Evolutionary conservation across 2,888 invertebrate genomes (phyloP).

Genomic region (Monopis laevigella): DNA sequence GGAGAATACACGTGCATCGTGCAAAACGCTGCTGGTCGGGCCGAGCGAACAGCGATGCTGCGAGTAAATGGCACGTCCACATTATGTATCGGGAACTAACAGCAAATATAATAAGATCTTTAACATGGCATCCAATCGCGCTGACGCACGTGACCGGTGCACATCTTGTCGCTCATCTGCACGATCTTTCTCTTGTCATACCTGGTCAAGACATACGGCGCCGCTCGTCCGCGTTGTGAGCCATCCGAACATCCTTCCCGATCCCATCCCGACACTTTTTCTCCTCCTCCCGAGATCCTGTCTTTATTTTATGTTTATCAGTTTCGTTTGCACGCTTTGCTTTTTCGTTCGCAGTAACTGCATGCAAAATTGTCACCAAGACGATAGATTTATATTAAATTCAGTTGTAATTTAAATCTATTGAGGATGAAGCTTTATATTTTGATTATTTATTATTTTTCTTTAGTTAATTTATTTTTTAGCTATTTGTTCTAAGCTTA

Average conservation of each 20-base stretch:
- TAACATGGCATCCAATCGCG: no score
- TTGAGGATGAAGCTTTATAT: no score
- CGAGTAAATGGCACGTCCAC: conserved; percentile 72
- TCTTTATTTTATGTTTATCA: conserved; percentile 46
- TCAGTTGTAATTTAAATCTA: no score
- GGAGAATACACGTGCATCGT: conserved; percentile 74
- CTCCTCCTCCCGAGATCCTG: conserved; percentile 37
- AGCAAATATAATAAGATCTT: no score
- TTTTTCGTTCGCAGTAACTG: conserved; percentile 23
- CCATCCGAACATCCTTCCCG: background rate
- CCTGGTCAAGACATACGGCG: no score
- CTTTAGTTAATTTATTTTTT: no score
- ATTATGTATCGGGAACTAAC: no score
- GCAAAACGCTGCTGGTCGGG: conserved; percentile 71
- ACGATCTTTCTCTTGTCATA: background rate
- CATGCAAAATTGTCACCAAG: no score
- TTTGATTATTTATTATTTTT: no score
- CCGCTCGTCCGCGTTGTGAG: no score
- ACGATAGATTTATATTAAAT: no score
- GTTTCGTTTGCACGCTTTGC: conserved; percentile 41
- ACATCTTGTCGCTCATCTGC: conserved; percentile 16
- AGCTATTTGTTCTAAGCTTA: no score
- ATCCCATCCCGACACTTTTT: conserved; percentile 18
- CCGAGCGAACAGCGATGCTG: conserved; percentile 68
- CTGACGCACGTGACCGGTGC: conserved; percentile 75